phyloP scores from a whole-genome alignment of 2,888 invertebrate species.

The Notodonta dromedarius region DNA sequence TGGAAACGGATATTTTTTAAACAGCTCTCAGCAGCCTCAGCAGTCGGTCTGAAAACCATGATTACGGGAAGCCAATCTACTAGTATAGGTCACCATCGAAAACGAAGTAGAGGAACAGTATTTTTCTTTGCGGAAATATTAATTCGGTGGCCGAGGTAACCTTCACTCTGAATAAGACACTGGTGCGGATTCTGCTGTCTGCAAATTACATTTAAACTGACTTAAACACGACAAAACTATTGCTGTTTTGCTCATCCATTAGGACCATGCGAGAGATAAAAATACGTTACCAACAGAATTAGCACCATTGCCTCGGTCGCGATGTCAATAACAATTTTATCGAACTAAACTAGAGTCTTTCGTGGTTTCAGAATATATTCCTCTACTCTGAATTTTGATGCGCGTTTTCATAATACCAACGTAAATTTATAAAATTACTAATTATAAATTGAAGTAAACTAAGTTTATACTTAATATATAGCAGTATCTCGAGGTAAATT shows the following conservation, averaged over 20 bases:
- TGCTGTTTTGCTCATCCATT: too few relatives aligned
- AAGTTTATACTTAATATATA: constrained; percentile 19
- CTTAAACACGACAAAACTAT: too few relatives aligned
- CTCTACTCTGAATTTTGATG: constrained; percentile 39
- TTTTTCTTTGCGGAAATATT: constrained; percentile 14
- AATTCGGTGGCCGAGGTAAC: background rate
- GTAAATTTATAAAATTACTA: constrained; percentile 42
- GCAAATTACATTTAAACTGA: too few relatives aligned
- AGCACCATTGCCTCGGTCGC: too few relatives aligned
- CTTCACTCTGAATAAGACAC: background rate
- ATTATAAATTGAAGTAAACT: constrained; percentile 34
- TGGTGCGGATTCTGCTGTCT: too few relatives aligned
- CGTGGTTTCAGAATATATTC: constrained; percentile 22
- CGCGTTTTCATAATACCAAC: constrained; percentile 34
- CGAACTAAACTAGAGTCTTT: too few relatives aligned
- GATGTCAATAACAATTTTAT: too few relatives aligned
- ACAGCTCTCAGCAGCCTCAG: too few relatives aligned
- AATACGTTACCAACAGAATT: too few relatives aligned
- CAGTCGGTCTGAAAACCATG: constrained; percentile 34
- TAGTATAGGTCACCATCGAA: constrained; percentile 9
- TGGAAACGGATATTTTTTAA: background rate
- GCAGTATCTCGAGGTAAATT: constrained; percentile 16
- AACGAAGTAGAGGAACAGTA: constrained; percentile 24
- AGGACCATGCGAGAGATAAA: too few relatives aligned
- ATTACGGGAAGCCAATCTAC: constrained; percentile 3